These are phyloP conservation scores for Sciurus niger DNA, from an alignment of 2,113 vertebrate species.

Conservation along the genomic window DNA sequence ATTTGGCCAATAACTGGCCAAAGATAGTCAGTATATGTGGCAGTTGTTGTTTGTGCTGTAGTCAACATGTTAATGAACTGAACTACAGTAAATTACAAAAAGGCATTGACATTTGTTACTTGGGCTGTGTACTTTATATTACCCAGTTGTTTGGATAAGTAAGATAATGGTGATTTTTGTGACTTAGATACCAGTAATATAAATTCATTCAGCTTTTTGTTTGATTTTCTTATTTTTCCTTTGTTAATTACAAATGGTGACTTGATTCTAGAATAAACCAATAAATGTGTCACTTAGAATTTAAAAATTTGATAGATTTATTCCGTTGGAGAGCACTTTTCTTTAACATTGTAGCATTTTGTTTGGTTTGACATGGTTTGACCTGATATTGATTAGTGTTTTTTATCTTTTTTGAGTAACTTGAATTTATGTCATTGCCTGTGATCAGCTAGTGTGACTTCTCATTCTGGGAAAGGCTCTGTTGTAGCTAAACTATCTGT, in stretches of 20 bases:
- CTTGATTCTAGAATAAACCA: slow-evolving; percentile 45
- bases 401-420: neutral
- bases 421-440: slow-evolving; percentile 29
- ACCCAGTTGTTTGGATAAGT: neutral
- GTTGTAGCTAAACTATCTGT: neutral
- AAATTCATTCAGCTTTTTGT: neutral
- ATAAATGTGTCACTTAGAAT: slow-evolving; percentile 27
- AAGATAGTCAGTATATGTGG: neutral
- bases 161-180: neutral
- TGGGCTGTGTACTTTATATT: neutral
- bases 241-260: neutral
- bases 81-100: too few relatives aligned
- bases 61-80: neutral
- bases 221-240: neutral
- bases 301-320: slow-evolving; percentile 38
- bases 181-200: neutral
- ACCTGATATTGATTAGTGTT: neutral
- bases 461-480: neutral
- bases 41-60: neutral
- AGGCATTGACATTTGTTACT: neutral
- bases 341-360: neutral
- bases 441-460: neutral
- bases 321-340: neutral
- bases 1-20: neutral
- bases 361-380: neutral